These are phyloP conservation scores for Hirtodrosophila trivittata DNA, from an alignment of 2,888 invertebrate species.

Conservation along the genomic window DNA sequence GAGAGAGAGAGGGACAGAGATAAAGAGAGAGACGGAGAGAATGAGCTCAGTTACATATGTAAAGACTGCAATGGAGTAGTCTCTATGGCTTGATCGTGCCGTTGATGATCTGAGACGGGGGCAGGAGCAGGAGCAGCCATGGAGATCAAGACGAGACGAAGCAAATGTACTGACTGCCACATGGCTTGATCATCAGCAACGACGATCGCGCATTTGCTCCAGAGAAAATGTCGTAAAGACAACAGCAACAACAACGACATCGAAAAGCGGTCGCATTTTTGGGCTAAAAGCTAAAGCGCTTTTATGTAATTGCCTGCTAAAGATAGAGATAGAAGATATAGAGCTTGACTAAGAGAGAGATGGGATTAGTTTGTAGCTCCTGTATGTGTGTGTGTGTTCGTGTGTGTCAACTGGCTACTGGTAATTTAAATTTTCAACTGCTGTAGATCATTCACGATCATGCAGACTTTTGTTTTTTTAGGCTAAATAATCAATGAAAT, in stretches of 20 bases:
- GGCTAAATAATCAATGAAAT: conserved; percentile 12
- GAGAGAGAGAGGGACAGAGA: conserved; percentile 6
- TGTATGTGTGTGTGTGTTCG: conserved; percentile 3
- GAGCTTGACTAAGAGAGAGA: neutral
- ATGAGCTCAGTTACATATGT: conserved; percentile 50
- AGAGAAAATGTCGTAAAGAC: conserved; percentile 60
- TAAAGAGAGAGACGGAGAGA: conserved; percentile 12
- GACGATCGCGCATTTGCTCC: conserved; percentile 39
- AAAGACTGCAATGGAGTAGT: conserved; percentile 49
- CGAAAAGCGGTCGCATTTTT: conserved; percentile 53
- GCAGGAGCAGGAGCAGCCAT: conserved; percentile 19
- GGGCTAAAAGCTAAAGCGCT: conserved; percentile 66
- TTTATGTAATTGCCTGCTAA: conserved; percentile 72
- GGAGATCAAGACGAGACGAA: conserved; percentile 19
- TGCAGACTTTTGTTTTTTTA: neutral
- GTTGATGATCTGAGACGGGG: conserved; percentile 59
- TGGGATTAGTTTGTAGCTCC: neutral
- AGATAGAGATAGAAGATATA: conserved; percentile 39
- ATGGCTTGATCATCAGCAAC: conserved; percentile 52
- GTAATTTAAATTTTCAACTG: conserved; percentile 17
- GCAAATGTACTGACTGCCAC: conserved; percentile 36
- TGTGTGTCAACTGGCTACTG: conserved; percentile 27
- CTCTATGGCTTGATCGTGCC: conserved; percentile 60
- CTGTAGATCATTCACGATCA: conserved; percentile 40
- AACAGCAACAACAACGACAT: conserved; percentile 24